A percentile compares a stretch with the other conserved stretches of the same genome.
phyloP scores from a whole-genome alignment of 1,140 invertebrate genomes.

The Venturia canescens region DNA sequence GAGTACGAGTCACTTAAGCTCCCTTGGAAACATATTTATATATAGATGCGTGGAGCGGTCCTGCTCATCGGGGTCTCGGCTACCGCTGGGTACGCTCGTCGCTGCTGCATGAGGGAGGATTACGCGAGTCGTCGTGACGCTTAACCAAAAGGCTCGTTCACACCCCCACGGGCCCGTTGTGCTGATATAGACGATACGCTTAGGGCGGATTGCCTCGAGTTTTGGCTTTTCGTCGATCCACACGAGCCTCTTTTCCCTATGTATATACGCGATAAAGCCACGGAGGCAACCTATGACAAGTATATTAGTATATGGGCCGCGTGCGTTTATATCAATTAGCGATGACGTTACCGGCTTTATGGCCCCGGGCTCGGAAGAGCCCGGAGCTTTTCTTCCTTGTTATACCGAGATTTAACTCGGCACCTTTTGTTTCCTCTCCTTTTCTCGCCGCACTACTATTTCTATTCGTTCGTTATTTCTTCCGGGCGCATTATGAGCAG shows the following conservation, averaged over 20 bases:
- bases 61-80: too few relatives aligned
- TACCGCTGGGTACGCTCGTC: slow-evolving; percentile 22
- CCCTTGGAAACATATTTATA: too few relatives aligned
- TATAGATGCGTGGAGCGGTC: too few relatives aligned
- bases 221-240: slow-evolving; percentile 27
- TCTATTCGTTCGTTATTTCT: not conserved
- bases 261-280: slow-evolving; percentile 37
- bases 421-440: not conserved
- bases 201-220: slow-evolving; percentile 15
- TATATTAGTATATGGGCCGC: slow-evolving; percentile 54
- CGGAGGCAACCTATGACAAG: slow-evolving; percentile 51
- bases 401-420: slow-evolving; percentile 15
- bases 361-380: not conserved
- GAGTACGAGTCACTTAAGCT: too few relatives aligned
- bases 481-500: too few relatives aligned
- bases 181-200: not conserved
- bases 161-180: not conserved
- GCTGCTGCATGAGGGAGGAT: slow-evolving; percentile 47
- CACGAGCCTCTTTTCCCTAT: slow-evolving; percentile 31
- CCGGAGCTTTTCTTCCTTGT: slow-evolving; percentile 27
- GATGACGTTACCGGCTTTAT: slow-evolving; percentile 47
- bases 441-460: slow-evolving; percentile 7
- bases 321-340: slow-evolving; percentile 58
- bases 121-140: slow-evolving; percentile 22
- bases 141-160: slow-evolving; percentile 34